phyloP scores from a whole-genome alignment of 2,888 invertebrate species.

The Philonicus albiceps region DNA sequence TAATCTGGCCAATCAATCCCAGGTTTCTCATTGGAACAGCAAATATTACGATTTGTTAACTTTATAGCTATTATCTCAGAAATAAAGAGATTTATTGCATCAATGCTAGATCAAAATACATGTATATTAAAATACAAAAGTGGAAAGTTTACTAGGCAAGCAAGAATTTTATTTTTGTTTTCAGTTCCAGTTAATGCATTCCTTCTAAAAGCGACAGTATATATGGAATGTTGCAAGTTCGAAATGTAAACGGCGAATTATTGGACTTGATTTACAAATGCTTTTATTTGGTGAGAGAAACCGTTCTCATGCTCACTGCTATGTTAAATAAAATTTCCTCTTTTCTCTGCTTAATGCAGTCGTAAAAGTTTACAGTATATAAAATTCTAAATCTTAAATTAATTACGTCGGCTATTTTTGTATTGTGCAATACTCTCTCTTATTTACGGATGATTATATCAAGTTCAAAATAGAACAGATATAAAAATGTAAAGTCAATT shows the following conservation, averaged over 20 bases:
- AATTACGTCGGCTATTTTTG: constrained; percentile 19
- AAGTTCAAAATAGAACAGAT: constrained; percentile 40
- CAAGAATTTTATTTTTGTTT: not conserved
- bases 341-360: not conserved
- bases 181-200: not conserved
- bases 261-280: constrained; percentile 12
- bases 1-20: not conserved
- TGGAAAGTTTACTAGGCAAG: constrained; percentile 15
- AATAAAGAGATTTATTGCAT: not conserved
- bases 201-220: not conserved
- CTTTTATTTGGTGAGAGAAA: constrained; percentile 13
- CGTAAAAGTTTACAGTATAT: constrained; percentile 26
- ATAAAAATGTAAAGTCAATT: constrained; percentile 39
- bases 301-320: constrained; percentile 1
- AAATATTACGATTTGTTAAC: not conserved
- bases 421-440: constrained; percentile 37
- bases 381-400: constrained; percentile 35
- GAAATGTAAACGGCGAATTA: not conserved
- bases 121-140: constrained; percentile 17
- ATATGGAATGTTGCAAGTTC: constrained; percentile 6
- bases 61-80: not conserved
- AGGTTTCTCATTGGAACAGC: constrained; percentile 9
- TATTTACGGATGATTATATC: constrained; percentile 5
- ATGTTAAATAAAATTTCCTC: not conserved
- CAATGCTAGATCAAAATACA: not conserved